Percentiles rank a stretch among this genome's conserved stretches.
Conservation (phyloP, 2,888 invertebrate species). For the Melanophora roralis region DNA sequence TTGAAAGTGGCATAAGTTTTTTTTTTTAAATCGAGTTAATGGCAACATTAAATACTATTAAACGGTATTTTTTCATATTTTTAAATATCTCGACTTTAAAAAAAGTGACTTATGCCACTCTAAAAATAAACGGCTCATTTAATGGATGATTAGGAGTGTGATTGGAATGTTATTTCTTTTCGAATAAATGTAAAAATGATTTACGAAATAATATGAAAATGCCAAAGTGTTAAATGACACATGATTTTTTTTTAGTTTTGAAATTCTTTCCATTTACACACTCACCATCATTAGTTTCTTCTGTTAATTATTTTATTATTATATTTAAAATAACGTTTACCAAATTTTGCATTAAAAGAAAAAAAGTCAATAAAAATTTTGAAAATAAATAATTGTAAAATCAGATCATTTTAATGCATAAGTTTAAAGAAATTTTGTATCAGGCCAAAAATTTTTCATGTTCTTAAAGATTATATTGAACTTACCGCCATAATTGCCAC, state of each 20-base stretch:
- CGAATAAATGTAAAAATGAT: constrained; percentile 21
- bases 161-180: constrained; percentile 36
- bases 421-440: not conserved
- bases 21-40: no score
- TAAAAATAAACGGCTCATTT: no score
- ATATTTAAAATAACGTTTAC: constrained; percentile 30
- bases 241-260: not conserved
- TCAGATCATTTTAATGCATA: no score
- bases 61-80: no score
- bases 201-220: not conserved
- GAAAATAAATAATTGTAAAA: constrained; percentile 13
- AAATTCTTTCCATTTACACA: constrained; percentile 63
- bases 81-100: no score
- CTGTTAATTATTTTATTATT: constrained; percentile 65
- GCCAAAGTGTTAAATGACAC: constrained; percentile 40
- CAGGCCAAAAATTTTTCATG: not conserved
- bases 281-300: constrained; percentile 77
- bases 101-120: no score
- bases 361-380: constrained; percentile 32
- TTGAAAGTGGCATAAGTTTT: no score
- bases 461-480: constrained; percentile 10
- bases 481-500: constrained; percentile 89
- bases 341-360: constrained; percentile 22
- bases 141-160: constrained; percentile 44
- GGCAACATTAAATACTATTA: no score